phyloP scores from a whole-genome alignment of 2,797 vertebrate species.

The Decapterus maruadsi region DNA sequence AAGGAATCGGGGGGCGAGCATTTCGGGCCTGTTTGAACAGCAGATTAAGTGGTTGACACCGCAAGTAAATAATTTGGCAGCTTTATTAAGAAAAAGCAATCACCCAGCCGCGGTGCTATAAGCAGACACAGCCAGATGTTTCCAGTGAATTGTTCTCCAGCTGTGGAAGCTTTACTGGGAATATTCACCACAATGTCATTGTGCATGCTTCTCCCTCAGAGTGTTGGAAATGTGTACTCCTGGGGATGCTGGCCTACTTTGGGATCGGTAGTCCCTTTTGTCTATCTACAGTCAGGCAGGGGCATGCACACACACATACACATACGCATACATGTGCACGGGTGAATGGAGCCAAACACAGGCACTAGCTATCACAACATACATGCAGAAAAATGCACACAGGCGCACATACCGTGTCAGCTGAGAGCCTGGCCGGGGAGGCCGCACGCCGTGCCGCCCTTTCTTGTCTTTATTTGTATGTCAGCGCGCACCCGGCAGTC shows the following conservation, averaged over 20 bases:
- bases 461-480: conserved; percentile 34
- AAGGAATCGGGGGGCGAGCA: conserved; percentile 4
- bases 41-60: conserved; percentile 50
- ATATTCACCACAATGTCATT: conserved; percentile 64
- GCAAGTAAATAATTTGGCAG: conserved; percentile 59
- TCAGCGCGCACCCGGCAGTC: conserved; percentile 27
- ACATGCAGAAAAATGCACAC: conserved; percentile 12
- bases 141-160: conserved; percentile 57
- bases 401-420: background rate
- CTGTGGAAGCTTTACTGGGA: conserved; percentile 60
- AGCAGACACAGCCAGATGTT: conserved; percentile 73
- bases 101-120: conserved; percentile 27
- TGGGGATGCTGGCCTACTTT: conserved; percentile 80
- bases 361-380: conserved; percentile 8
- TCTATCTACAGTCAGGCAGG: conserved; percentile 38
- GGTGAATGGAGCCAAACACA: conserved; percentile 31
- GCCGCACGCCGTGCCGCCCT: background rate
- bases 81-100: conserved; percentile 42
- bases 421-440: background rate
- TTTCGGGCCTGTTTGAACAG: conserved; percentile 12
- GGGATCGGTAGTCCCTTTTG: conserved; percentile 67
- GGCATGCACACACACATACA: conserved; percentile 32
- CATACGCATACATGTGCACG: conserved; percentile 33
- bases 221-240: conserved; percentile 61
- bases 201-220: conserved; percentile 62